Evolutionary conservation across 2,113 vertebrate species (phyloP), one percentile per base, ranked within the genome.

Genomic region (Stegastes partitus): DNA sequence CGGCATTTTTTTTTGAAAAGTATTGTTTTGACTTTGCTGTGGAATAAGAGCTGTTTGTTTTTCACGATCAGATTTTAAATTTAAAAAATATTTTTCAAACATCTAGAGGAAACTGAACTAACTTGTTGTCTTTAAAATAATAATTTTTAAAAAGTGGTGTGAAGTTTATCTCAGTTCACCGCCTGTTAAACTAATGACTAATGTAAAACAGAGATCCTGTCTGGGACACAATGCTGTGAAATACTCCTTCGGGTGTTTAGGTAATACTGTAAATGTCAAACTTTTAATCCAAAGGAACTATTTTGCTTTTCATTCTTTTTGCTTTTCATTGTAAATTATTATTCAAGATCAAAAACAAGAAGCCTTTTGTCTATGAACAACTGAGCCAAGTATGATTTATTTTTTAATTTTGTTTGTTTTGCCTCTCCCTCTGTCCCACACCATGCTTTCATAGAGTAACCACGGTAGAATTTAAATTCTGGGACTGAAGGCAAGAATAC

Each of bases 401-500:
- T 21, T 37, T 18, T 58, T 15, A 0, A 8, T 50, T 50, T 50
- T 50, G 47, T 10, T 21, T n/a, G 8, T 10, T 63, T 69, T 58
- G 7, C 31, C 44, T 56, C 31, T 5, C 28, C 9, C n/a, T 18
- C n/a, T 19, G 18, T 54, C 56, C 53, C 49, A 37, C 45, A 64
- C 21, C 34, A 50, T 57, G 68, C 50, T 70, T 75, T 68, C 50
- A 64, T 47, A 31, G 45, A 69, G 31, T 65, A 59, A 28, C 37
- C 62, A 74, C 53, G 59, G 21, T 64, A 31, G 53, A 76, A 87
- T 85, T 74, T 34, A 79, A 78, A 81, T 90, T 93, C 67, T 68
- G 77, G 37, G 78, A 89, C 84, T 86, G 28, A 92, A 85, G 90
- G 88, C 85, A 79, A 75, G 34, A 89, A 80, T 57, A 84, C 82